Conservation (phyloP, 2,113 vertebrate genomes). For the Pteronura brasiliensis region DNA sequence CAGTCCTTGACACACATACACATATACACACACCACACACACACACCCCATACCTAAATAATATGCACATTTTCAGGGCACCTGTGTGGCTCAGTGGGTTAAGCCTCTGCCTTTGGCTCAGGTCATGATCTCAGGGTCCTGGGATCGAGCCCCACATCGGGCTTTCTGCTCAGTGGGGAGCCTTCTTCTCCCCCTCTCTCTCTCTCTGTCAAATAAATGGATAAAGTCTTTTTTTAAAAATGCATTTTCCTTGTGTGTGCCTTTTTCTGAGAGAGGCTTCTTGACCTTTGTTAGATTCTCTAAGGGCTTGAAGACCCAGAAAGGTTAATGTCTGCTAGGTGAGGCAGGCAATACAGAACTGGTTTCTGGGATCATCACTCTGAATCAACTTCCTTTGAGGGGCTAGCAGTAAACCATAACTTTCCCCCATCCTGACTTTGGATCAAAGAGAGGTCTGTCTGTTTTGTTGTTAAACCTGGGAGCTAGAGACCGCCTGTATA, state of each 20-base stretch:
- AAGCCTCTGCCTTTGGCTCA: too few species aligned
- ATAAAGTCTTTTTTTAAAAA: too few species aligned
- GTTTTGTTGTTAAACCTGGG: not conserved
- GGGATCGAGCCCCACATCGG: too few species aligned
- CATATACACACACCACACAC: not conserved
- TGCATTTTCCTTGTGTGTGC: not conserved
- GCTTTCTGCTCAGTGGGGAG: too few species aligned
- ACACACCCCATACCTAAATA: not conserved
- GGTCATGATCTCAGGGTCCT: too few species aligned
- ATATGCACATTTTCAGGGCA: not conserved
- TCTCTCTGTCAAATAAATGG: too few species aligned
- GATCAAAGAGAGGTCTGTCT: not conserved
- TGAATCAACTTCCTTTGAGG: not conserved
- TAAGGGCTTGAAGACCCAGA: not conserved
- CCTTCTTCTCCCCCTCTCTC: too few species aligned
- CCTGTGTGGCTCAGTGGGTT: too few species aligned
- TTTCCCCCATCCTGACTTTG: not conserved
- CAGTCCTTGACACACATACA: not conserved
- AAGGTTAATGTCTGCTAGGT: not conserved
- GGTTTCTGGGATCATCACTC: not conserved
- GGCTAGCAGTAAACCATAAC: not conserved
- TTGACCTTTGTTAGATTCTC: not conserved
- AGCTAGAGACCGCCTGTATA: not conserved
- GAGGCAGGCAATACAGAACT: not conserved
- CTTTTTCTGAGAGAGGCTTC: not conserved